Base-by-base conservation (phyloP, 2,888 invertebrate genomes). In the Campopleginae sp. region DNA sequence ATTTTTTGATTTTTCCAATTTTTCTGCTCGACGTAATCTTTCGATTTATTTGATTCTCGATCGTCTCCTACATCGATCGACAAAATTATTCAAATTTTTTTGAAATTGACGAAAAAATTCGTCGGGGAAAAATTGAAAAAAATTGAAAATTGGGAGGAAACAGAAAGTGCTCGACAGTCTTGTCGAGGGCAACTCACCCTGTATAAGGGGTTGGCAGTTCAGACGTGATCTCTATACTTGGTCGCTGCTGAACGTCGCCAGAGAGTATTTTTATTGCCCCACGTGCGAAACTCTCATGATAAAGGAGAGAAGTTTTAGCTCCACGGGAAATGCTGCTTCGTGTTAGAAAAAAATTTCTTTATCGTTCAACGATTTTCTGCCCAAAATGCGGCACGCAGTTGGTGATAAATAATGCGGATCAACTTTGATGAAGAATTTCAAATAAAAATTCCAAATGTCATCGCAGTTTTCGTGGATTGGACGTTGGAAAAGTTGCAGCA, bases 181-280 rank as follows among this genome's bases (percentile, higher is more conserved):
- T 10, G 38, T 38, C 6, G 19, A 19, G 19, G 19, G n/a, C 10
- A 19, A 51, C 51, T 51, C 54, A 54, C 54, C 23, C 23, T 54
- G 54, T 54, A 63, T 48, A n/a, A 42, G 46, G 33, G 65, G 17
- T 7, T 51, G 31, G 42, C 54, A 58, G 79, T 75, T 85, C 63
- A 75, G 75, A 85, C 78, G 79, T 85, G 82, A 76, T 66, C 80
- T 31, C 80, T 66, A 80, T 75, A 58, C 66, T 80, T 44, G 48
- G 76, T 63, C 70, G 12, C 54, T 65, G n/a, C 46, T 54, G 54
- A 74, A 42, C 68, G 31, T 68, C 44, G 31, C 19, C 17, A 12
- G 48, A 44, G 80, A 58, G 33, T 17, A 80, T 74, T 80, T 74
- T 80, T 80, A 66, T 68, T 66, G 74, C 23, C 51, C 58, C 74